These are phyloP conservation scores for Diogma glabrata DNA, from an alignment of 2,888 invertebrate species.

Conservation along the genomic window DNA sequence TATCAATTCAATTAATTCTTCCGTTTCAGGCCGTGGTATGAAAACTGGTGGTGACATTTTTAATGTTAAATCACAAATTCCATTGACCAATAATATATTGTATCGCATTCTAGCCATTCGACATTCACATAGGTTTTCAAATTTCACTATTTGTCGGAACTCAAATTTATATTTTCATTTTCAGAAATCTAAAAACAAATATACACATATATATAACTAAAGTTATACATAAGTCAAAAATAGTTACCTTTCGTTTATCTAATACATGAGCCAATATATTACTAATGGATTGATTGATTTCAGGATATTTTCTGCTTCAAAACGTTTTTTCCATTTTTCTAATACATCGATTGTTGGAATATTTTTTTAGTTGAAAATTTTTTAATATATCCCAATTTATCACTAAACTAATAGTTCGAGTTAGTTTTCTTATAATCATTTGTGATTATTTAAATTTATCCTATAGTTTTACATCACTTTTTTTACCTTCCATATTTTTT, in stretches of 20 bases:
- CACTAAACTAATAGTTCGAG: too few relatives aligned
- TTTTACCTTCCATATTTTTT: too few relatives aligned
- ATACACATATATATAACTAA: background rate
- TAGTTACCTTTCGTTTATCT: constrained; percentile 5
- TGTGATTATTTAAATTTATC: too few relatives aligned
- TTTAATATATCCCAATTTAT: too few relatives aligned
- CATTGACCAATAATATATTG: constrained; percentile 62
- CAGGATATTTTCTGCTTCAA: constrained; percentile 5
- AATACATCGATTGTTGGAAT: too few relatives aligned
- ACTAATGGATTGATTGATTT: background rate
- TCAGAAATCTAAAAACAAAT: background rate
- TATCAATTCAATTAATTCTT: constrained; percentile 45
- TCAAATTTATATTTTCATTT: constrained; percentile 23
- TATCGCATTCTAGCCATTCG: constrained; percentile 45
- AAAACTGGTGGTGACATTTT: constrained; percentile 53
- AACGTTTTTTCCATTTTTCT: constrained; percentile 3
- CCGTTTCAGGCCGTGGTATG: constrained; percentile 60
- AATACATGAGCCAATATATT: constrained; percentile 8
- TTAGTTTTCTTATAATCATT: too few relatives aligned
- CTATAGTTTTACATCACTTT: too few relatives aligned
- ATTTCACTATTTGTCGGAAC: constrained; percentile 28
- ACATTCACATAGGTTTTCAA: constrained; percentile 36
- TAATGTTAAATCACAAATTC: constrained; percentile 48
- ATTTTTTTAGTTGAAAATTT: too few relatives aligned
- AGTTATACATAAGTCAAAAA: background rate